These are phyloP conservation scores for Prolemur simus DNA, from an alignment of 2,113 vertebrate species.

Conservation along the genomic window DNA sequence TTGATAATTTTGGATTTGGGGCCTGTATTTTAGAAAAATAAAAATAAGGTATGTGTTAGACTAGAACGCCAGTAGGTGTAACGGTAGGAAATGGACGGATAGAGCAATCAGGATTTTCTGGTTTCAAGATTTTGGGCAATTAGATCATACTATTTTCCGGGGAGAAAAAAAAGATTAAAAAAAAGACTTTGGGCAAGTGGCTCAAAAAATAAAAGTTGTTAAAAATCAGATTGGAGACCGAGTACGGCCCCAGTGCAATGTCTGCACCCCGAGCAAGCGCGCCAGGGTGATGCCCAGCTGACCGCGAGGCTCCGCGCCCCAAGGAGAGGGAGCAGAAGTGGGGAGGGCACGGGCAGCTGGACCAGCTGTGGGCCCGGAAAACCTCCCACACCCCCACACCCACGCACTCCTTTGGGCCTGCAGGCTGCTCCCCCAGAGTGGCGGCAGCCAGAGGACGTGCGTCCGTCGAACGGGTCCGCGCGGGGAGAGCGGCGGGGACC, in stretches of 20 bases:
- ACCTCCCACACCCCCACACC: neutral
- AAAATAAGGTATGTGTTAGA: neutral
- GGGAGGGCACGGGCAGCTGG: no score
- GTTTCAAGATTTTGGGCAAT: neutral
- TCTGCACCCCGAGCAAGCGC: neutral
- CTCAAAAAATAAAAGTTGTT: neutral
- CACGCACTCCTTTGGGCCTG: constrained; percentile 16
- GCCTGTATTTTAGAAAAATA: neutral
- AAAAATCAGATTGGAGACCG: constrained; percentile 48
- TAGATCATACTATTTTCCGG: neutral
- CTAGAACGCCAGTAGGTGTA: neutral
- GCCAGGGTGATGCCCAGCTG: neutral
- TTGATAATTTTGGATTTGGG: neutral
- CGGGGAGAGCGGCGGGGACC: constrained; percentile 61
- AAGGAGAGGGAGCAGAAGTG: accelerated
- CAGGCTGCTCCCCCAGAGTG: constrained; percentile 45
- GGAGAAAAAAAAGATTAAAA: no score
- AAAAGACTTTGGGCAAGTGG: no score
- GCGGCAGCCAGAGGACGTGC: constrained; percentile 19
- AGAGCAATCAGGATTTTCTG: neutral
- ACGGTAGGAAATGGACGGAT: neutral
- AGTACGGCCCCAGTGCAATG: constrained; percentile 75
- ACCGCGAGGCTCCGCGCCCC: neutral
- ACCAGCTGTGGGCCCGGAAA: neutral
- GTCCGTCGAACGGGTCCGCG: neutral